Evolutionary conservation across 2,113 vertebrate species (phyloP), one percentile per base, ranked within the genome.

Genomic region (Excalfactoria chinensis): DNA sequence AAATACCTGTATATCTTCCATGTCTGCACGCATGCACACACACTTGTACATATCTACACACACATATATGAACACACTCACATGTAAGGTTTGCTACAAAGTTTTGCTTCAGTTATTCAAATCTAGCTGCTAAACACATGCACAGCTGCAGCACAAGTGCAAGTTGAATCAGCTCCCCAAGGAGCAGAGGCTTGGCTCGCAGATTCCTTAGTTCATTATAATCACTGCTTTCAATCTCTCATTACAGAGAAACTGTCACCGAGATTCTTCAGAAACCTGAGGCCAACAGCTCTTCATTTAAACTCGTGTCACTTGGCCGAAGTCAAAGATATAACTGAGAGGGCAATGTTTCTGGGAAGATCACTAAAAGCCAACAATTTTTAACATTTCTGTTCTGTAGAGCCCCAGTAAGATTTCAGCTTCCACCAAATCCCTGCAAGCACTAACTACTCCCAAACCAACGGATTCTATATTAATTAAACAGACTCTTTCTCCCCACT

Each of bases 391-490:
- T 66, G 32, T 41, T 89, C 80, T 37, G 26, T 63, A 34, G 84
- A 85, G 56, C 28, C 25, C 56, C 43, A 18, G 6, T 51, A 83
- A 91, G 22, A 6, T 68, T 94, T 89, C 68, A 46, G 71, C n/a
- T 93, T 60, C 69, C 14, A 32, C 37, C 28, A 82, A 23, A 43
- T 93, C 69, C 80, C 48, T 73, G n/a, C 51, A 56, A 74, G 64
- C 43, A 67, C 40, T 71, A 88, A 88, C 43, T 56, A 46, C 80
- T 84, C 51, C 48, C 67, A 75, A 51, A 82, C 43, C 66, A 86
- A 41, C 55, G 19, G 67, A 67, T 69, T 91, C 80, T 59, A 28
- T 37, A 68, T 56, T 80, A 91, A 91, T 89, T 80, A 88, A 88
- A 75, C 25, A 82, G 86, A 87, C 68, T 95, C 58, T 84, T 89